Percentiles rank a stretch among this genome's conserved stretches.
phyloP scores from a whole-genome alignment of 2,113 vertebrate species.

The Indicator maculatus region DNA sequence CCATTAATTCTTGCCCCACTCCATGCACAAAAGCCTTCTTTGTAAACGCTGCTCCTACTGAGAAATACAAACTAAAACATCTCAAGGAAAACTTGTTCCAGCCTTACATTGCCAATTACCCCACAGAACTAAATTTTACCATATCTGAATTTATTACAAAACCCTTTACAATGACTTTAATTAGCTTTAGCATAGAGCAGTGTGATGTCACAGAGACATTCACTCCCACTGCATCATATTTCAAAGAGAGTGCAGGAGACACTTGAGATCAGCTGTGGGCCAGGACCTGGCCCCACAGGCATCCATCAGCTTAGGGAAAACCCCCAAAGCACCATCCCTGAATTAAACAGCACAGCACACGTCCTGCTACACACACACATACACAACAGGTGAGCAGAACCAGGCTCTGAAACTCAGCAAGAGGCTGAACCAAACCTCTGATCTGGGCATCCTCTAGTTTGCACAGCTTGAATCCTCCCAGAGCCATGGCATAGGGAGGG shows the following conservation, averaged over 20 bases:
- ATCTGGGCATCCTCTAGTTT: background rate
- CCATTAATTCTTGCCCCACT: constrained; percentile 31
- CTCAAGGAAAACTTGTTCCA: constrained; percentile 40
- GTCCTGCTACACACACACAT: background rate
- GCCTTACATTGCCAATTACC: constrained; percentile 40
- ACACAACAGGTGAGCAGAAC: background rate
- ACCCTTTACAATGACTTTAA: constrained; percentile 17
- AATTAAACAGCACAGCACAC: background rate
- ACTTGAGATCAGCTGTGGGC: background rate
- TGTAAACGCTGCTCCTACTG: constrained; percentile 19
- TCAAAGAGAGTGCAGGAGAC: background rate
- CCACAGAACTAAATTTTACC: constrained; percentile 37
- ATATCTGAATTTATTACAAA: constrained; percentile 42
- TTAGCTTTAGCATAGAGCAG: background rate
- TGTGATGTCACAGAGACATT: background rate
- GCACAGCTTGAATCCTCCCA: background rate
- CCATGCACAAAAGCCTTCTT: constrained; percentile 25
- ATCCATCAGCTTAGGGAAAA: background rate
- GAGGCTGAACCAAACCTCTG: background rate
- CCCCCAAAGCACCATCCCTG: background rate
- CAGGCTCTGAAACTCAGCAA: background rate
- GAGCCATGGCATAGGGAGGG: background rate
- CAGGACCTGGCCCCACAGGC: background rate
- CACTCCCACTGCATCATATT: background rate
- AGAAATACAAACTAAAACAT: constrained; percentile 49